Base-by-base conservation (phyloP, 2,797 vertebrate genomes). In the Tenualosa thibaudeaui region DNA sequence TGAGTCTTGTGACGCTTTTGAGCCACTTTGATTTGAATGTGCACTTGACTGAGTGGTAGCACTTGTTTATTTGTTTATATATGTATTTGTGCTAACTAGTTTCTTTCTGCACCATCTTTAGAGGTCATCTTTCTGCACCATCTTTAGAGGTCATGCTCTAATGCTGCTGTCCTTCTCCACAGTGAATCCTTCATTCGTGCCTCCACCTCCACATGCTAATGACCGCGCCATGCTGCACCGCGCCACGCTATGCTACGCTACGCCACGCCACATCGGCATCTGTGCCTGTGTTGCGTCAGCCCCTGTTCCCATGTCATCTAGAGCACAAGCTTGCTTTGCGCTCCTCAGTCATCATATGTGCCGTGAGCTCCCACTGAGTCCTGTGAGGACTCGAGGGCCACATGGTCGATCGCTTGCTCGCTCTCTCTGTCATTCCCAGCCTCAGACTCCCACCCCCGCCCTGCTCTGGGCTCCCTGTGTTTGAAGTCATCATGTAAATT, bases 401-500 rank as follows among this genome's bases (percentile, higher is more conserved):
- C 50, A 4, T 46, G 3, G 1, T 46, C 46, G 3, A 2, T 60
- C 58, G 17, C n/a, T 60, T 19, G 26, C 60, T 24, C 60, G 8
- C 56, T 58, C 22, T 22, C 56, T 58, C 56, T 58, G 56, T 65
- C 24, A 13, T 37, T 17, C 68, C 37, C 15, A 17, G 31, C 15
- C 15, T 43, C 15, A 1, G 37, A 15, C 15, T 40, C 17, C 68
- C 68, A 1, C 1, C 68, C 15, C 68, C 37, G 37, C 68, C 13
- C 15, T 22, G 31, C 68, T 75, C 31, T 5, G 31, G 31, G 68
- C 68, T 15, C 24, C 68, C 5, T 13, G 68, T 75, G 12, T 75
- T 75, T 75, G 68, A 75, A 75, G 68, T 43, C 31, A 43, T 75
- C 37, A 75, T 75, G 68, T 75, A 37, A 75, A 40, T 40, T 75